Conservation (phyloP, 2,797 vertebrate species). For the Mormyrops boulengeri region DNA sequence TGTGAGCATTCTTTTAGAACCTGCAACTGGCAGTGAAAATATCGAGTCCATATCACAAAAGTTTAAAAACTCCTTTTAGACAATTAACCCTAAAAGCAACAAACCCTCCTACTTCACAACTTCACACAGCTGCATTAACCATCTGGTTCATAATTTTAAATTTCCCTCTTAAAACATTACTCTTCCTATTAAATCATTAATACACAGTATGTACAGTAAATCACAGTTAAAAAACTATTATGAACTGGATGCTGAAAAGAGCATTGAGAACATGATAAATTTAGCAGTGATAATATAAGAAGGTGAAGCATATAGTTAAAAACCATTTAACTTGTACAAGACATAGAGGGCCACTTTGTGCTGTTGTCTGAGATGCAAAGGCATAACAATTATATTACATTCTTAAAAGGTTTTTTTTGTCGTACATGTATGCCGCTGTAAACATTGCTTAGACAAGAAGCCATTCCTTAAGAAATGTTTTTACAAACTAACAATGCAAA, state of each 20-base stretch:
- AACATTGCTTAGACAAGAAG: neutral
- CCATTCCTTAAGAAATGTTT: neutral
- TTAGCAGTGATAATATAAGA: neutral
- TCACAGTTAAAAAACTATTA: neutral
- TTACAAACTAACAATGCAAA: neutral
- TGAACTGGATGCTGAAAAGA: neutral
- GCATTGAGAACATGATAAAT: neutral
- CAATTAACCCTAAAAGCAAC: slow-evolving; percentile 65
- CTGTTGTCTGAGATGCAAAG: neutral
- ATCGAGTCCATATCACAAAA: slow-evolving; percentile 60
- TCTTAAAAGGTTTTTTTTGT: neutral
- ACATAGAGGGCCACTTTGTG: neutral
- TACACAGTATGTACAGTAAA: neutral
- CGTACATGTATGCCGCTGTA: neutral
- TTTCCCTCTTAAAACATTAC: neutral
- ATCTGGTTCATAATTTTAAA: neutral
- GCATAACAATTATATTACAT: neutral
- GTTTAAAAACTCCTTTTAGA: slow-evolving; percentile 62
- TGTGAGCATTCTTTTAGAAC: slow-evolving; percentile 59
- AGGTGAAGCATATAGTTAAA: neutral
- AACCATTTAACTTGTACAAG: neutral
- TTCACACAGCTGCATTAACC: slow-evolving; percentile 55
- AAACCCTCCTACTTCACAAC: slow-evolving; percentile 59
- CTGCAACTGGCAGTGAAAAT: slow-evolving; percentile 49
- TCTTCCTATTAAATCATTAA: neutral